Evolutionary conservation across 64 coral and sea anemone genomes (phyloP), one percentile per base, ranked within the genome.

Genomic region (Catalaphyllia jardinei): DNA sequence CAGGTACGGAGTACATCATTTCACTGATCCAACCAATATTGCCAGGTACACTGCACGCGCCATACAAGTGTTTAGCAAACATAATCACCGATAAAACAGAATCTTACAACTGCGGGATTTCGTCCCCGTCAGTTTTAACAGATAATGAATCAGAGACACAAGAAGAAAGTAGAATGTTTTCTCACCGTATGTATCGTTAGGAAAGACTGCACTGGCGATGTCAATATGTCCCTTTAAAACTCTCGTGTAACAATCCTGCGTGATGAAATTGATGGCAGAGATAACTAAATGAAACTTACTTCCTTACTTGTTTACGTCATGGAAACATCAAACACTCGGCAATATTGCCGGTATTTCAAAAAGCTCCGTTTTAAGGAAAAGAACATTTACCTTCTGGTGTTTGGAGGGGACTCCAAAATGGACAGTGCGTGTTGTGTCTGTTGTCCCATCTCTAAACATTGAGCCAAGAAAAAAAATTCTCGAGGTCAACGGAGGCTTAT

Each of bases 141-240:
- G 62, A 17, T 19, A 3, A 31, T 20, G 19, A 62, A 62, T 16
- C 15, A 82, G 24, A 31, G 1, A 2, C 1, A 17, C 0, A 2
- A 18, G 62, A 2, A 19, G 6, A 27, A 4, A 67, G 19, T 11
- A 13, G 4, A 78, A 25, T 15, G 24, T n/a, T 84, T 84, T 39
- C 91, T 60, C 93, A 93, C 95, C 95, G 60, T 83, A 93, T 0
- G 95, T 96, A 78, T 96, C 95, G 28, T 96, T 96, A 31, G 95
- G 95, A 84, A 96, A 96, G 10, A 96, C 88, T 60, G 95, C 95
- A 72, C 83, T 96, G 19, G 91, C 95, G 16, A 96, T 96, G 57
- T 96, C 95, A 52, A 96, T 87, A 55, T 96, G 95, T 28, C 95
- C 95, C 76, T 89, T 96, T 33, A 96, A 74, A 20, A 96, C 95